Base-by-base conservation (phyloP, 2,797 vertebrate species). In the Enteromius treurensis region DNA sequence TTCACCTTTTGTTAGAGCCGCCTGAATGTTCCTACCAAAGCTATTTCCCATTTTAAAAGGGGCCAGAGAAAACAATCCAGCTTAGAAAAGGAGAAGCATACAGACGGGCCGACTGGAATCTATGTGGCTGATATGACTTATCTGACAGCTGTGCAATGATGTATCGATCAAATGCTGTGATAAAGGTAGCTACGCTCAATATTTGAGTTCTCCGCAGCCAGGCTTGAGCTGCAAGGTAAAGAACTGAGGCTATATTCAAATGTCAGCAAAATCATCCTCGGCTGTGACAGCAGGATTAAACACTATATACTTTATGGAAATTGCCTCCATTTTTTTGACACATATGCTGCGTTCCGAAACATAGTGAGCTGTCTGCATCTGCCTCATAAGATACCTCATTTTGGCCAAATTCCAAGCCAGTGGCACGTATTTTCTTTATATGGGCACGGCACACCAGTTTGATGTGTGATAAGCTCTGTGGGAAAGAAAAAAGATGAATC, bases 71-170 rank as follows among this genome's bases (percentile, higher is more conserved):
- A 81, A 53, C 64, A 78, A 82, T 85, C 71, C 77, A 17, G 34
- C 64, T 84, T 79, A 77, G 79, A 80, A 70, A 69, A 37, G 23
- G 11, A 9, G 19, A 34, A 77, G 32, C 83, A 79, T 34, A 79
- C 76, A 73, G 77, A 86, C 88, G 82, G 84, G 84, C 79, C 53
- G 55, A 84, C 89, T 85, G 70, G 84, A 90, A 90, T 92, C 84
- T 90, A 90, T 90, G 91, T 91, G 89, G 90, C 89, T 91, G 89
- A 91, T 90, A 86, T 90, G 89, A 92, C 90, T 88, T 89, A 85
- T 87, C 88, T 90, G 89, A 91, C 90, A 89, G 86, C 82, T 82
- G 86, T 85, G 91, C 91, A 89, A 90, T 89, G 91, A 91, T 88
- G 88, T 90, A 94, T 94, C 77, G 92, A 94, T 93, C 89, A 90